A percentile compares a stretch with the other conserved stretches of the same genome.
Evolutionary conservation across 2,113 vertebrate species (phyloP).

Genomic region (Phrynosoma platyrhinos): DNA sequence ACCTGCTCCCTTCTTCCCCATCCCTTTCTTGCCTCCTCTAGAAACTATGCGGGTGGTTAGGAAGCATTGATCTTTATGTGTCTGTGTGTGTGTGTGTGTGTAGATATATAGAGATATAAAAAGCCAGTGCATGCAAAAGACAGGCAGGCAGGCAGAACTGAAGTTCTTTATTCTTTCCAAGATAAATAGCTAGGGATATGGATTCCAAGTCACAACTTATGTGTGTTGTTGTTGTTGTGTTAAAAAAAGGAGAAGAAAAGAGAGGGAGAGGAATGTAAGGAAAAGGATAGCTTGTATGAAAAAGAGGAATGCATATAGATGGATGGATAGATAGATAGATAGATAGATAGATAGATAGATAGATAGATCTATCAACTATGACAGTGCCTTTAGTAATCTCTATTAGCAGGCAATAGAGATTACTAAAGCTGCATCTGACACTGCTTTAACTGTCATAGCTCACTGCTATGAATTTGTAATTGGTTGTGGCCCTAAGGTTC

Average conservation of each 20-base stretch:
- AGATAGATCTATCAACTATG: not conserved
- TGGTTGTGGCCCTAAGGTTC: too few relatives aligned
- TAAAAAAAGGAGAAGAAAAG: not conserved
- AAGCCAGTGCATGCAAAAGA: not conserved
- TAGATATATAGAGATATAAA: not conserved
- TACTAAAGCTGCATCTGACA: too few relatives aligned
- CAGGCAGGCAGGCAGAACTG: not conserved
- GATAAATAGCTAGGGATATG: not conserved
- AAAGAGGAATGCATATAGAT: not conserved
- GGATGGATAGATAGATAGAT: not conserved
- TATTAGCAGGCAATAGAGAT: too few relatives aligned
- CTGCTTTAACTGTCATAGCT: too few relatives aligned
- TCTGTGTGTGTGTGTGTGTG: too few relatives aligned
- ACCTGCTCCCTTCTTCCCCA: not conserved
- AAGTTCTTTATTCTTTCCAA: not conserved
- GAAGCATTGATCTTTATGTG: not conserved
- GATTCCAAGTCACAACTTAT: too few relatives aligned
- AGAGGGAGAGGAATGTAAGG: too few relatives aligned
- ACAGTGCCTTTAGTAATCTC: too few relatives aligned
- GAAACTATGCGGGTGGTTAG: not conserved
- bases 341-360: not conserved
- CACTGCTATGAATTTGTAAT: too few relatives aligned
- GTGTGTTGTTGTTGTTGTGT: too few relatives aligned
- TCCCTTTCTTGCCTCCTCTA: accelerated
- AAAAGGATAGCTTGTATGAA: too few relatives aligned